Evolutionary conservation across 2,113 vertebrate species (phyloP), one percentile per base, ranked within the genome.

Genomic region (Anguilla rostrata): DNA sequence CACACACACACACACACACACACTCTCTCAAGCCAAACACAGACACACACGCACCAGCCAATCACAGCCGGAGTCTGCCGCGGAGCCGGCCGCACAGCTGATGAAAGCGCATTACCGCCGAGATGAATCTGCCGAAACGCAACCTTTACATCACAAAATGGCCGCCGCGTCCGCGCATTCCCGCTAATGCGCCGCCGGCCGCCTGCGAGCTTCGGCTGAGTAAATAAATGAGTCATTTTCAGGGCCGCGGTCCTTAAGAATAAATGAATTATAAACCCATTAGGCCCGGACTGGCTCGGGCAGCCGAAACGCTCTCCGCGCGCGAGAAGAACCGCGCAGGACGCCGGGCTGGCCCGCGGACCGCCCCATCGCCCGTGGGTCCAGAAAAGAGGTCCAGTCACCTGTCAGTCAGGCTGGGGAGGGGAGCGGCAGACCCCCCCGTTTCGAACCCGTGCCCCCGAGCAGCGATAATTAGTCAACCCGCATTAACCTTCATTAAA

Each of bases 401-500:
- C 2, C 71, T 34, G 71, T 12, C 71, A 34, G 71, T 75, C 71
- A 22, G 26, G n/a, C 71, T 9, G n/a, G 71, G 12, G 71, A 75
- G 60, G 18, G 2, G 60, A 66, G 49, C 49, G 60, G 2, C 2
- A 34, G 71, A 29, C 39, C 22, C 80, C 40, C 26, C 16, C 11
- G 18, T 9, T 81, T 4, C 80, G 8, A 46, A 41, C 80, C 5
- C 39, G 40, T 26, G 40, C 80, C 80, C 41, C 39, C 5, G 41
- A 46, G 80, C 26, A 6, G n/a, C 26, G 71, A 22, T 41, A 46
- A 81, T 81, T 39, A 81, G 39, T 26, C 80, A 41, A 26, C 80
- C 80, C 41, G 26, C 41, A 81, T 81, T 75, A 75, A 12, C 26
- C 71, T 81, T 81, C 80, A 81, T 81, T 81, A 41, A 41, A 81